A percentile compares a stretch with the other conserved stretches of the same genome.
Evolutionary conservation across 2,888 invertebrate genomes (phyloP).

Genomic region (Gari tellinella): DNA sequence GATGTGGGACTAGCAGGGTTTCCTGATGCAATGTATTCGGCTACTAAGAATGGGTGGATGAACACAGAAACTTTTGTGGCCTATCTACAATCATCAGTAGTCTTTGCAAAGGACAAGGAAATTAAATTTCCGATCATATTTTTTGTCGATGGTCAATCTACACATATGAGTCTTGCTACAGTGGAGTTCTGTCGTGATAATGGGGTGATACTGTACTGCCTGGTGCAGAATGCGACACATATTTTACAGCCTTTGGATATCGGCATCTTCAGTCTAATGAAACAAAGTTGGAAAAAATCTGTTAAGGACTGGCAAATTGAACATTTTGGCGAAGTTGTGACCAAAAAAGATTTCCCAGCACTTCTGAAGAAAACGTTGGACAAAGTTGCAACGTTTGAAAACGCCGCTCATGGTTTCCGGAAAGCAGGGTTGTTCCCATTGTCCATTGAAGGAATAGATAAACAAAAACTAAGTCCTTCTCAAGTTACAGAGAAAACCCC

Average conservation of each 20-base stretch:
- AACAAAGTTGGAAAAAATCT: too few relatives aligned
- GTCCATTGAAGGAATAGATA: not conserved
- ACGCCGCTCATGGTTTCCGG: slow-evolving; percentile 19
- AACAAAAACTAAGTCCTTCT: too few relatives aligned
- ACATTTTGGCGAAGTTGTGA: slow-evolving; percentile 17
- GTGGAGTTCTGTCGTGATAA: slow-evolving; percentile 28
- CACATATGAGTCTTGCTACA: slow-evolving; percentile 22
- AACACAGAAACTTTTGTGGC: slow-evolving; percentile 25
- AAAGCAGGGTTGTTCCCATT: slow-evolving; percentile 27
- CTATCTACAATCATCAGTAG: slow-evolving; percentile 20
- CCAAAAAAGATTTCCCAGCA: slow-evolving; percentile 29
- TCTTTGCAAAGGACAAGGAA: not conserved
- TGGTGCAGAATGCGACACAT: slow-evolving; percentile 41
- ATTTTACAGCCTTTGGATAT: too few relatives aligned
- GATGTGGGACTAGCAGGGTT: slow-evolving; percentile 34
- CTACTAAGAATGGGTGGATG: slow-evolving; percentile 44
- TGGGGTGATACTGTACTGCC: slow-evolving; percentile 38
- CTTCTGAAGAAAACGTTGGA: too few relatives aligned
- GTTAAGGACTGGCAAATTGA: slow-evolving; percentile 28
- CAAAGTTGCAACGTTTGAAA: too few relatives aligned
- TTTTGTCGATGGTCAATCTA: slow-evolving; percentile 46
- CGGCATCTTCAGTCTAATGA: too few relatives aligned
- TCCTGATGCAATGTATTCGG: slow-evolving; percentile 28
- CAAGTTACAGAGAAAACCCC: slow-evolving; percentile 5
- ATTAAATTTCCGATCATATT: slow-evolving; percentile 21